phyloP scores from a whole-genome alignment of 1,140 invertebrate genomes.

The Heliconius hewitsoni region DNA sequence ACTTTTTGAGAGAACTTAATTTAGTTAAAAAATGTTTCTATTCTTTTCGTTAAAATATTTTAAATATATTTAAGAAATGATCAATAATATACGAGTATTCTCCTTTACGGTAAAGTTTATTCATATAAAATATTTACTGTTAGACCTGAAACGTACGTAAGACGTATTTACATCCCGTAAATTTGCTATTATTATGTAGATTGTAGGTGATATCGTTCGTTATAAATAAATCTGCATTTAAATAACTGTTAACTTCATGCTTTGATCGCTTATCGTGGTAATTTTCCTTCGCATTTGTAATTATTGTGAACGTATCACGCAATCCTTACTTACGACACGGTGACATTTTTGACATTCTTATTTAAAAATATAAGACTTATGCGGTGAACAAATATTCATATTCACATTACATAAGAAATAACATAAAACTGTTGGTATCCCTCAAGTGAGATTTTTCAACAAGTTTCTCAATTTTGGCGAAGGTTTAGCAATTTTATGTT shows the following conservation, averaged over 20 bases:
- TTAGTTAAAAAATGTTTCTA: neutral
- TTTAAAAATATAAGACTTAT: neutral
- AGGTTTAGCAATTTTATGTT: conserved; percentile 71
- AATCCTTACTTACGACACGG: neutral
- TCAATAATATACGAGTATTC: too few relatives aligned
- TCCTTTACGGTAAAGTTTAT: neutral
- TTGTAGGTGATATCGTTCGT: conserved; percentile 3
- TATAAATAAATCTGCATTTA: conserved; percentile 15
- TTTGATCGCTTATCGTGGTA: conserved; percentile 6
- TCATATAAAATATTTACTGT: neutral
- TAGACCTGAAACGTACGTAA: neutral
- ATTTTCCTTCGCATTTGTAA: conserved; percentile 5
- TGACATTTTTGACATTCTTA: neutral
- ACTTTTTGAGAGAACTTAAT: too few relatives aligned
- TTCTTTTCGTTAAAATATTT: too few relatives aligned
- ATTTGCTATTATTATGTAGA: conserved; percentile 11
- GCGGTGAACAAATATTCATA: neutral
- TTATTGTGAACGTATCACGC: conserved; percentile 8
- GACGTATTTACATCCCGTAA: neutral
- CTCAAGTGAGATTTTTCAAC: conserved; percentile 68
- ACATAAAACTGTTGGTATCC: conserved; percentile 43
- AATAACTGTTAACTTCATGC: conserved; percentile 10
- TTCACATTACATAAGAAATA: conserved; percentile 32
- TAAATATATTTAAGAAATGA: too few relatives aligned
- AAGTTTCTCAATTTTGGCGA: conserved; percentile 72